Percentiles rank a stretch among this genome's conserved stretches.
These are phyloP conservation scores for Andrena marginata DNA, from an alignment of 2,888 invertebrate genomes.

Conservation along the genomic window DNA sequence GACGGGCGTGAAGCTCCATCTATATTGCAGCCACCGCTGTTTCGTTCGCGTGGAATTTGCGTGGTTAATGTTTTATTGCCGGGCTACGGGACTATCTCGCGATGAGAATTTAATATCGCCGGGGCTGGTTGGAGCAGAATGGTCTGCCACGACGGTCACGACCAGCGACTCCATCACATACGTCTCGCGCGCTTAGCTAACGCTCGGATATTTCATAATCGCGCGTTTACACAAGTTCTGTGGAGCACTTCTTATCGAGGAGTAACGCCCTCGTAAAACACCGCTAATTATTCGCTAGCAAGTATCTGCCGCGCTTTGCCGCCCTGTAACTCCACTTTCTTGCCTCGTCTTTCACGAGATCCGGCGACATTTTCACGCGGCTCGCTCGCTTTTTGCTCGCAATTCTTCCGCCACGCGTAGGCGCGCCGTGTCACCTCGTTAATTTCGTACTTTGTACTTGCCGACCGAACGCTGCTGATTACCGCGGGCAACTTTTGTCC, in stretches of 20 bases:
- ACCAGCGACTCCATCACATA: too few relatives aligned
- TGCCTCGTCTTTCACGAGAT: not conserved
- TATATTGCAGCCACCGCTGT: not conserved
- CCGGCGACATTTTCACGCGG: not conserved
- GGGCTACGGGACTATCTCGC: not conserved
- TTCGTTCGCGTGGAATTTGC: not conserved
- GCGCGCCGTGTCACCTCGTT: not conserved
- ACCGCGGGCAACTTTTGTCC: not conserved
- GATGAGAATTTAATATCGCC: constrained; percentile 8
- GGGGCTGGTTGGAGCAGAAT: not conserved
- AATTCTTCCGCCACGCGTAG: not conserved
- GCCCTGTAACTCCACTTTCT: not conserved
- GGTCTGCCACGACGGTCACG: not conserved
- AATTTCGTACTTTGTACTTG: constrained; percentile 10
- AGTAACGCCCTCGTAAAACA: not conserved
- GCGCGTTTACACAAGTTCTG: too few relatives aligned
- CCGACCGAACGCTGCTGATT: constrained; percentile 7
- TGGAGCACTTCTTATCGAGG: not conserved
- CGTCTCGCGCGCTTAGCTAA: too few relatives aligned
- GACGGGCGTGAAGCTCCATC: not conserved
- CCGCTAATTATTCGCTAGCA: not conserved
- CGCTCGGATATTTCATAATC: too few relatives aligned
- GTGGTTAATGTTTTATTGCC: constrained; percentile 6
- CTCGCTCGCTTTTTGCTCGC: constrained; percentile 8
- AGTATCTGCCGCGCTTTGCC: not conserved